Evolutionary conservation across 2,113 vertebrate species (phyloP).

Genomic region (Lonchura striata): DNA sequence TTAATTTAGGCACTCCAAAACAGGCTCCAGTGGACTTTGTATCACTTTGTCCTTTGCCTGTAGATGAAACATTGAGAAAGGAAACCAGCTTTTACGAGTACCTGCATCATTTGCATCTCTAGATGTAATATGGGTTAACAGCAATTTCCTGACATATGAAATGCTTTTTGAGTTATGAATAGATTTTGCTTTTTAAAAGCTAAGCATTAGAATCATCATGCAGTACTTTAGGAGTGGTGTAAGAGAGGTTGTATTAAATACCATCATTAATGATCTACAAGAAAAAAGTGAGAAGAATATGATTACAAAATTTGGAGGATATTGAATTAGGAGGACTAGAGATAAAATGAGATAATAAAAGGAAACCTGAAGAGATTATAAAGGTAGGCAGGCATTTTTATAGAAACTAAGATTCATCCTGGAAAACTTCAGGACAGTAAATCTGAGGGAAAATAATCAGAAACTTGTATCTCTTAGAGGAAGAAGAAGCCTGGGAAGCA

Average conservation of each 20-base stretch:
- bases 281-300: conserved; percentile 32
- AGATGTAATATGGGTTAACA: background rate
- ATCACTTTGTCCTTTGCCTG: background rate
- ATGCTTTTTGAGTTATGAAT: conserved; percentile 20
- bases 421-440: conserved; percentile 57
- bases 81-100: background rate
- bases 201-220: conserved; percentile 19
- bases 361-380: conserved; percentile 51
- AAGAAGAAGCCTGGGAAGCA: conserved; percentile 18
- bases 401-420: conserved; percentile 18
- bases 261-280: conserved; percentile 45
- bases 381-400: conserved; percentile 32
- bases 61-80: background rate
- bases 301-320: conserved; percentile 61
- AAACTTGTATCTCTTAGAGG: conserved; percentile 35
- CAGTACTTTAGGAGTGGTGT: background rate
- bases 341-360: conserved; percentile 66
- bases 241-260: conserved; percentile 40
- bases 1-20: background rate
- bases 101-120: background rate
- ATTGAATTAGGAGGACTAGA: conserved; percentile 53
- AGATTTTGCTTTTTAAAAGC: conserved; percentile 21
- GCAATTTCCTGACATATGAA: conserved; percentile 3
- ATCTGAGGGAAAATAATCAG: conserved; percentile 57
- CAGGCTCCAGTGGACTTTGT: background rate